Percentiles rank a stretch among this genome's conserved stretches.
Evolutionary conservation across 1,140 invertebrate species (phyloP).

Genomic region (Delia radicum): DNA sequence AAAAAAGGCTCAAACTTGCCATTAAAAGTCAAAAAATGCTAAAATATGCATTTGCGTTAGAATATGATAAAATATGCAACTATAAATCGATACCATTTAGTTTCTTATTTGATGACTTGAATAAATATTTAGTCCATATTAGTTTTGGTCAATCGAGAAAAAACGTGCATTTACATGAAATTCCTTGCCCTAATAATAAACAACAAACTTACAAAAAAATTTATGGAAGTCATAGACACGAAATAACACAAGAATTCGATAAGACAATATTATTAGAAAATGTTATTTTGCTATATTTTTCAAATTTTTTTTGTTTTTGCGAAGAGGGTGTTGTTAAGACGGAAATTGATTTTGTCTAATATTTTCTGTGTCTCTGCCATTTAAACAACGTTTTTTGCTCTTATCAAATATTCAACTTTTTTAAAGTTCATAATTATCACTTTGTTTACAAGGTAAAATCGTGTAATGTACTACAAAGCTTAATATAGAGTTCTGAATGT

Average conservation of each 20-base stretch:
- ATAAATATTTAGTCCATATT: no score
- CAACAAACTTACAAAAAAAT: neutral
- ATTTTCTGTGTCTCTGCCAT: neutral
- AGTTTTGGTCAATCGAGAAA: no score
- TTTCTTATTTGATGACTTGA: no score
- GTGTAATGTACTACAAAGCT: neutral
- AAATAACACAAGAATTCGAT: neutral
- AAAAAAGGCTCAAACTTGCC: no score
- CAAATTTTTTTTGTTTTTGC: neutral
- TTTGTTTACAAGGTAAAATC: conserved; percentile 4
- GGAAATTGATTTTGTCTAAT: neutral
- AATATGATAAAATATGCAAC: no score
- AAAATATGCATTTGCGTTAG: no score
- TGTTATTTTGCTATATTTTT: neutral
- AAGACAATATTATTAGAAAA: neutral
- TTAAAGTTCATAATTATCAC: neutral
- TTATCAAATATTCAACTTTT: neutral
- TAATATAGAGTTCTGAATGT: neutral
- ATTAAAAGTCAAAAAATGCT: no score
- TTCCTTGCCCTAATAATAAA: no score
- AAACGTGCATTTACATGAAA: no score
- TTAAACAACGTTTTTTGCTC: neutral
- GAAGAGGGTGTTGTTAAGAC: neutral
- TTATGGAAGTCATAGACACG: neutral
- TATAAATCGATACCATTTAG: no score